A percentile compares a stretch with the other conserved stretches of the same genome.
These are phyloP conservation scores for Mystacides longicornis DNA, from an alignment of 2,888 invertebrate genomes.

Conservation along the genomic window DNA sequence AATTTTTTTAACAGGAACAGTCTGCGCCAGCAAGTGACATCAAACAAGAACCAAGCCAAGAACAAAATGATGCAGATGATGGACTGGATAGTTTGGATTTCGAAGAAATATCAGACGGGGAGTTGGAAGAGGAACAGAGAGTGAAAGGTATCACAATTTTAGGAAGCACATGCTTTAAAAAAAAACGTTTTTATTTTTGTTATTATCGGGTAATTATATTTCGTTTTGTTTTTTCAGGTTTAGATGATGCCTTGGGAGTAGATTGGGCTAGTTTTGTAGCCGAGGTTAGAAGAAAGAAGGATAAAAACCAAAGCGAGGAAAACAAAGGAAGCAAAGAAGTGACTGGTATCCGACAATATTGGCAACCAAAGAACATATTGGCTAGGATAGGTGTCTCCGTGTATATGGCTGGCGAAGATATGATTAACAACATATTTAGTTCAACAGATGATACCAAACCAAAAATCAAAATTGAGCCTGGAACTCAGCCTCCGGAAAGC, in stretches of 20 bases:
- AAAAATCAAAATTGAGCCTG: constrained; percentile 30
- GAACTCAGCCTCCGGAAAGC: constrained; percentile 27
- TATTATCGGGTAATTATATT: too few species aligned
- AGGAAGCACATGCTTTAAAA: too few species aligned
- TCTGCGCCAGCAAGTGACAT: constrained; percentile 6
- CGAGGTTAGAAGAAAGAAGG: constrained; percentile 54
- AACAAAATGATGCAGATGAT: constrained; percentile 60
- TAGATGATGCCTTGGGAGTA: constrained; percentile 90
- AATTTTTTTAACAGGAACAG: constrained; percentile 7
- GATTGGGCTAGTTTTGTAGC: constrained; percentile 89
- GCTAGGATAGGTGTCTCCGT: constrained; percentile 74
- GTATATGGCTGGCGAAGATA: constrained; percentile 61
- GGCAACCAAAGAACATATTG: constrained; percentile 74
- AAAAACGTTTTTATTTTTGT: too few species aligned
- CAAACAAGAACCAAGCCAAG: constrained; percentile 32
- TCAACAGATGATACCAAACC: constrained; percentile 36
- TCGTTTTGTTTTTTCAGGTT: constrained; percentile 37
- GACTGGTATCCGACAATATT: constrained; percentile 64
- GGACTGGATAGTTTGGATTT: constrained; percentile 71
- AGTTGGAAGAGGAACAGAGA: constrained; percentile 74
- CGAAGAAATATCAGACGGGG: constrained; percentile 86
- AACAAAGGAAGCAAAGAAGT: constrained; percentile 34
- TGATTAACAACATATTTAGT: constrained; percentile 38
- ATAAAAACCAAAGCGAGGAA: constrained; percentile 43
- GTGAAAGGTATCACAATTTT: constrained; percentile 50